Percentiles rank a stretch among this genome's conserved stretches.
These are phyloP conservation scores for Ranitomeya variabilis DNA, from an alignment of 2,113 vertebrate species.

Conservation along the genomic window DNA sequence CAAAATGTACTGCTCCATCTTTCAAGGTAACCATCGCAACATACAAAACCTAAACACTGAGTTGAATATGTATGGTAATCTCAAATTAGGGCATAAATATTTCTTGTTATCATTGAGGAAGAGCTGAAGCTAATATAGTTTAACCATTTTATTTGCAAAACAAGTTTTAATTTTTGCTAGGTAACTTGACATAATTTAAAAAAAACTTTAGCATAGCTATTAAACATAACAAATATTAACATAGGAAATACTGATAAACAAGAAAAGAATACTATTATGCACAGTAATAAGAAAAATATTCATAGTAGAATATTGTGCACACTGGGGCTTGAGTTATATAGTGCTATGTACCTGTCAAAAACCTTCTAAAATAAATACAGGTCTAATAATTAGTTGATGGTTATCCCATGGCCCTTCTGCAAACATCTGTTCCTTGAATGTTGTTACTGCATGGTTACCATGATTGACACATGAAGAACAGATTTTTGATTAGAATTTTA, in stretches of 20 bases:
- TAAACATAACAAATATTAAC: background rate
- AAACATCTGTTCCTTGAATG: conserved; percentile 39
- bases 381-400: conserved; percentile 12
- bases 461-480: conserved; percentile 35
- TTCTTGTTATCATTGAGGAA: too few species aligned
- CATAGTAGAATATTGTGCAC: background rate
- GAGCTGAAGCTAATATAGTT: too few species aligned
- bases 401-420: conserved; percentile 40
- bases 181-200: background rate
- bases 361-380: conserved; percentile 44
- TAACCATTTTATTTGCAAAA: conserved; percentile 22
- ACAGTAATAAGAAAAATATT: background rate
- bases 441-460: conserved; percentile 14
- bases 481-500: conserved; percentile 35
- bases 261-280: too few species aligned
- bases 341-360: conserved; percentile 76
- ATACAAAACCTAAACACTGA: too few species aligned
- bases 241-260: background rate
- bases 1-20: too few species aligned
- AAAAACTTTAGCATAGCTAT: background rate
- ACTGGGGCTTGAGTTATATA: background rate
- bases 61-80: too few species aligned
- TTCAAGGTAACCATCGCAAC: too few species aligned
- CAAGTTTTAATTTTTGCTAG: conserved; percentile 55
- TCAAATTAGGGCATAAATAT: too few species aligned